Evolutionary conservation across 2,888 invertebrate species (phyloP).

Genomic region (Mesoligia furuncula): DNA sequence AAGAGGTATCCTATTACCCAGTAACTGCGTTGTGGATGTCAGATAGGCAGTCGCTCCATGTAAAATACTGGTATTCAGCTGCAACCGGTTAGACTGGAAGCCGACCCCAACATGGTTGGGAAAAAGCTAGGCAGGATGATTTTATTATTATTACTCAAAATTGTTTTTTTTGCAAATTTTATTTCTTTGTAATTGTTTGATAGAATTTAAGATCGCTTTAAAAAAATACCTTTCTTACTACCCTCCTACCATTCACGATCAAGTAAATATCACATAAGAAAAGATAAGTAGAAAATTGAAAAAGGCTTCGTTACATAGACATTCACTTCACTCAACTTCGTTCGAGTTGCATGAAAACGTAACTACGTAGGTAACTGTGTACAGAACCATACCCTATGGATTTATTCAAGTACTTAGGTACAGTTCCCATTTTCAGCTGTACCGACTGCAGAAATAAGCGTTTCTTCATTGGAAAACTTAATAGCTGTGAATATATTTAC

Average conservation of each 20-base stretch:
- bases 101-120: too few species aligned
- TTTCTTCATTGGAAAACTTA: neutral
- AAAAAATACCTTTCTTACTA: neutral
- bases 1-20: too few species aligned
- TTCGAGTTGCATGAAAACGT: neutral
- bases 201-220: neutral
- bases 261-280: neutral
- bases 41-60: too few species aligned
- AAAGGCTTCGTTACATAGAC: neutral
- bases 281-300: neutral
- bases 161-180: neutral
- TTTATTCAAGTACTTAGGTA: neutral
- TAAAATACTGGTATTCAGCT: too few species aligned
- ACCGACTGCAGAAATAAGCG: neutral
- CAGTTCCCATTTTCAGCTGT: neutral
- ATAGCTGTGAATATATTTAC: neutral
- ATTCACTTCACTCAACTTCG: neutral
- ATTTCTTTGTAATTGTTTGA: neutral
- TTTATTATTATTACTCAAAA: too few species aligned
- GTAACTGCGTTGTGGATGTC: too few species aligned
- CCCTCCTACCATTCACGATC: too few species aligned
- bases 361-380: neutral
- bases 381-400: neutral
- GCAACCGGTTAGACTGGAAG: too few species aligned
- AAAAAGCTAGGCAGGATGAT: too few species aligned